phyloP scores from a whole-genome alignment of 2,888 invertebrate species.

The Lumbricus terrestris region DNA sequence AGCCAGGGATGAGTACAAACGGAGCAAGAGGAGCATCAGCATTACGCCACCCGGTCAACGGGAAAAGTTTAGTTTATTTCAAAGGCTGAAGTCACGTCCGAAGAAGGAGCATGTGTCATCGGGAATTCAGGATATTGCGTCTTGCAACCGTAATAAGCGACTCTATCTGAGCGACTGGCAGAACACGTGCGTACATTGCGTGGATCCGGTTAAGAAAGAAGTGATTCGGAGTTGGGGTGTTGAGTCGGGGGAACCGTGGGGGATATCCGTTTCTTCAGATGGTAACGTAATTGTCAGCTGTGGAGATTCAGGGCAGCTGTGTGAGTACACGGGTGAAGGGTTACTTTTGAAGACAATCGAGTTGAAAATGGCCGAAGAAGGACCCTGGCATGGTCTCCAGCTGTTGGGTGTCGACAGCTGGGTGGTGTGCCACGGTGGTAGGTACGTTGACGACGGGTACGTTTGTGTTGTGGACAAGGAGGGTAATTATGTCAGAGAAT shows the following conservation, averaged over 20 bases:
- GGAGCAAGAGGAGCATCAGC: not conserved
- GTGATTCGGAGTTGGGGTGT: not conserved
- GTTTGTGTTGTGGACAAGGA: not conserved
- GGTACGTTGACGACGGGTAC: not conserved
- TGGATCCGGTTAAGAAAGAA: not conserved
- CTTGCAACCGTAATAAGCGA: not conserved
- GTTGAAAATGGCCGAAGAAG: not conserved
- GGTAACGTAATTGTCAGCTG: not conserved
- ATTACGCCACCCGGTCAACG: not conserved
- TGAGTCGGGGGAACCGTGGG: not conserved
- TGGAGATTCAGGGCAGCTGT: not conserved
- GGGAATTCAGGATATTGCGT: not conserved
- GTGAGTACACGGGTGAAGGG: not conserved
- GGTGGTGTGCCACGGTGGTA: not conserved
- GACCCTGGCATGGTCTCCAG: slow-evolving; percentile 11
- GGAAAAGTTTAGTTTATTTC: not conserved
- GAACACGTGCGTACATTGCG: not conserved
- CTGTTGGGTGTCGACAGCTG: not conserved
- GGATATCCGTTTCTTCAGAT: not conserved
- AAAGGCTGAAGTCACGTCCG: not conserved
- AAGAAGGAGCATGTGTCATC: not conserved
- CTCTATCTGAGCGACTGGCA: slow-evolving; percentile 12
- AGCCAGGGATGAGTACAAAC: not conserved
- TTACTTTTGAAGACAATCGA: not conserved
- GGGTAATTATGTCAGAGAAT: not conserved